These are phyloP conservation scores for Sinocyclocheilus rhinocerous DNA, from an alignment of 2,113 vertebrate species.

Conservation along the genomic window DNA sequence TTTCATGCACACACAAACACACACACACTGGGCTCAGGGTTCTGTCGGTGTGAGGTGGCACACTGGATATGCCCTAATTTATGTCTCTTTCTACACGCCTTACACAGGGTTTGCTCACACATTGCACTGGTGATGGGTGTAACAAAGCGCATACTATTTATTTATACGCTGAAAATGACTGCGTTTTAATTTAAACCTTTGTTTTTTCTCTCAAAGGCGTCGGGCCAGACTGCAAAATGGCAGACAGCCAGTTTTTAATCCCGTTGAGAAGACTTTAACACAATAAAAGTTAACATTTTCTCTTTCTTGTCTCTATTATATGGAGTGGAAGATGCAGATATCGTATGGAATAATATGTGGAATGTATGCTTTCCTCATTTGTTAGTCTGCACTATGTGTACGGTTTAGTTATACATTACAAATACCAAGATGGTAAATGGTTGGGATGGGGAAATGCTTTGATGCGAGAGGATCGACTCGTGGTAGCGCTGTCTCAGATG, in stretches of 20 bases:
- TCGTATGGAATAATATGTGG: conserved; percentile 48
- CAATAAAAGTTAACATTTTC: not conserved
- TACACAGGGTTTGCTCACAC: conserved; percentile 71
- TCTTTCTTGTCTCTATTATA: conserved; percentile 23
- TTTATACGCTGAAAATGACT: conserved; percentile 48
- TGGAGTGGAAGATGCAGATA: conserved; percentile 21
- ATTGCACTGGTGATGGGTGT: conserved; percentile 75
- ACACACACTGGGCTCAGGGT: conserved; percentile 61
- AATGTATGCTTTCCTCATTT: conserved; percentile 63
- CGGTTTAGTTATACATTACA: conserved; percentile 60
- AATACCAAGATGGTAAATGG: conserved; percentile 59
- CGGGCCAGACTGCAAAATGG: conserved; percentile 56
- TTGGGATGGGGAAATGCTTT: conserved; percentile 49
- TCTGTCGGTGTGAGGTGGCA: conserved; percentile 62
- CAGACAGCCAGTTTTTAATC: conserved; percentile 16
- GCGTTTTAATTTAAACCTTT: conserved; percentile 48
- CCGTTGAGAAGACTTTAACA: conserved; percentile 28
- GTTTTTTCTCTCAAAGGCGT: conserved; percentile 51
- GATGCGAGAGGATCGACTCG: conserved; percentile 26
- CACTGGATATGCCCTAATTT: conserved; percentile 49
- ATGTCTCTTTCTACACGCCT: conserved; percentile 75
- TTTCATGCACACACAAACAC: conserved; percentile 38
- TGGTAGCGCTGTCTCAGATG: conserved; percentile 38
- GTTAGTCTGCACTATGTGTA: conserved; percentile 71
- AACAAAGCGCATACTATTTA: conserved; percentile 62